Percentiles rank a stretch among this genome's conserved stretches.
phyloP scores from a whole-genome alignment of 2,113 vertebrate genomes.

The Himantopus leucocephalus region DNA sequence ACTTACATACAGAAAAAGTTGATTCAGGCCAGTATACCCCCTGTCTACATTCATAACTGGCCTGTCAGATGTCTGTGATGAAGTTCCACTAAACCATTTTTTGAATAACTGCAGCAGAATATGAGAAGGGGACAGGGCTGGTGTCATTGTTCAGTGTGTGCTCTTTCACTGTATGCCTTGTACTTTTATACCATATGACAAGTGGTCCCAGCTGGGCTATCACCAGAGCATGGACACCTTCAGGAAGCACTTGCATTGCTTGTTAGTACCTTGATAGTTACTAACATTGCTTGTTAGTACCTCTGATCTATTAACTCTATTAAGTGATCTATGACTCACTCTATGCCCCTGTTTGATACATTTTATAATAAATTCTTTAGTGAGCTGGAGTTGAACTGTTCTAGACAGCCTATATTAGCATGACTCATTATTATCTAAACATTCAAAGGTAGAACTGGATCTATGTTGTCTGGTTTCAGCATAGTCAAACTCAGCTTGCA shows the following conservation, averaged over 20 bases:
- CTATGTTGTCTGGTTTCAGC: slow-evolving; percentile 48
- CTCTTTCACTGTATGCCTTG: neutral
- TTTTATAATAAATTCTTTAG: slow-evolving; percentile 35
- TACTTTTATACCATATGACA: neutral
- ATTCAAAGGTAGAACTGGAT: slow-evolving; percentile 47
- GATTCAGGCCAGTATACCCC: neutral
- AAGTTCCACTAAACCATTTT: neutral
- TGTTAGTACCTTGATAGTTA: neutral
- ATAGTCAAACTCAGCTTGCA: slow-evolving; percentile 8
- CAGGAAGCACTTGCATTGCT: neutral
- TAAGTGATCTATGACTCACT: neutral
- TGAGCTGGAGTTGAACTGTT: slow-evolving; percentile 12
- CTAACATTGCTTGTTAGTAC: neutral
- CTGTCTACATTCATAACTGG: neutral
- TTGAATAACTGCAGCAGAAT: neutral
- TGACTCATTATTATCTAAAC: slow-evolving; percentile 58
- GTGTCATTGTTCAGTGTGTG: neutral
- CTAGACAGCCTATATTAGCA: slow-evolving; percentile 16
- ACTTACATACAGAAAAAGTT: neutral
- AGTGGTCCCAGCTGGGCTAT: neutral
- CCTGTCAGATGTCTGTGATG: neutral
- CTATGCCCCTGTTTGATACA: neutral
- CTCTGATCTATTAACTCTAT: neutral
- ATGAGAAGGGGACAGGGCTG: neutral
- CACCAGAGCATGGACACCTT: neutral